Percentiles rank a stretch among this genome's conserved stretches.
These are phyloP conservation scores for Synodontis membranacea DNA, from an alignment of 2,113 vertebrate species.

Conservation along the genomic window DNA sequence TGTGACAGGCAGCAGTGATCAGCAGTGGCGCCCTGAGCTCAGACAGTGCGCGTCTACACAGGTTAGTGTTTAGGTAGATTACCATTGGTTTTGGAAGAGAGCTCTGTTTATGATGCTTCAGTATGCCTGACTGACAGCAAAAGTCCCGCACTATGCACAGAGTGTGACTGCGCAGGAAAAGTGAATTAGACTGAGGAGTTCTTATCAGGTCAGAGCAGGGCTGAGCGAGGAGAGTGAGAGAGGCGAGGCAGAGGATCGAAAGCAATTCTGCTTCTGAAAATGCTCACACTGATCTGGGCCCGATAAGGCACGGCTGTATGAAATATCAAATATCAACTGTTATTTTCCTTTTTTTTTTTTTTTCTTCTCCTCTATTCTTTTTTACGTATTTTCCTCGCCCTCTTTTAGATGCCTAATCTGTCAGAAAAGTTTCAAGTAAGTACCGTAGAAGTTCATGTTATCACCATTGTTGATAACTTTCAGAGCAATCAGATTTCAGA, in stretches of 20 bases:
- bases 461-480: neutral
- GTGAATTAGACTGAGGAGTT: slow-evolving; percentile 57
- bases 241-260: slow-evolving; percentile 52
- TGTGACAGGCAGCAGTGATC: neutral
- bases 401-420: neutral
- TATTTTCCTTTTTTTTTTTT: slow-evolving; percentile 19
- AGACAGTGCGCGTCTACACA: neutral
- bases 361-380: neutral
- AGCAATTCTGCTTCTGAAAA: slow-evolving; percentile 53
- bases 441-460: neutral
- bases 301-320: slow-evolving; percentile 50
- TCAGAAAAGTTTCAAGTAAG: neutral
- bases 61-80: neutral
- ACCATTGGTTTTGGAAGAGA: neutral
- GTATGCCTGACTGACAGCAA: slow-evolving; percentile 28
- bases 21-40: neutral
- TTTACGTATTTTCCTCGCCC: slow-evolving; percentile 15
- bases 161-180: slow-evolving; percentile 58
- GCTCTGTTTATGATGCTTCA: neutral
- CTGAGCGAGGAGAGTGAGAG: slow-evolving; percentile 31
- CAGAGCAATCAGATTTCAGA: neutral
- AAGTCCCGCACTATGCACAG: slow-evolving; percentile 23
- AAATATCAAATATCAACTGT: slow-evolving; percentile 53
- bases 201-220: slow-evolving; percentile 58
- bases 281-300: slow-evolving; percentile 49